phyloP scores from a whole-genome alignment of 2,797 vertebrate species.

The Margarornis squamiger region DNA sequence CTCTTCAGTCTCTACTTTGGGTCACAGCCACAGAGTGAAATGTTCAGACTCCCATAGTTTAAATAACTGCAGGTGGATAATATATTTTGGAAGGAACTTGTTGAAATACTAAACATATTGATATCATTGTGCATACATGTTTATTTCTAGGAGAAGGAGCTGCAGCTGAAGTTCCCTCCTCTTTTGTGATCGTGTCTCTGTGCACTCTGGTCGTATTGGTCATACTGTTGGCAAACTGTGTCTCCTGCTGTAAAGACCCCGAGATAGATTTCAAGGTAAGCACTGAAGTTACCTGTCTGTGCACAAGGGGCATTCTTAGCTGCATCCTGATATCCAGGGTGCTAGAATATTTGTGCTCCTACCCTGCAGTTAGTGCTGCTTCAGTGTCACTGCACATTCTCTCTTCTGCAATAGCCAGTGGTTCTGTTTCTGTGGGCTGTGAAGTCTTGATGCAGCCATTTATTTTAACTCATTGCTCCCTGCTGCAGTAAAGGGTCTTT shows the following conservation, averaged over 20 bases:
- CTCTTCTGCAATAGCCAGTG: background rate
- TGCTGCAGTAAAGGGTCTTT: background rate
- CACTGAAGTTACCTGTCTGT: background rate
- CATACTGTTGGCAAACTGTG: constrained; percentile 87
- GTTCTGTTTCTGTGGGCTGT: background rate
- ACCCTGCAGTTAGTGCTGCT: background rate
- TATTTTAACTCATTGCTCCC: background rate
- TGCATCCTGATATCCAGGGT: background rate
- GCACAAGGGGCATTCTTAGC: background rate
- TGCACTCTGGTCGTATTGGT: constrained; percentile 82
- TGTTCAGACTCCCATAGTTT: background rate
- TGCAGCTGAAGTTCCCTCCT: constrained; percentile 69
- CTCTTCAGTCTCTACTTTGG: background rate
- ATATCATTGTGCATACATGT: background rate
- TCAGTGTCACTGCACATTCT: background rate
- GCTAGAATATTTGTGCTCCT: background rate
- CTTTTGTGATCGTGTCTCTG: constrained; percentile 82
- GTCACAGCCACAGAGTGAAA: background rate
- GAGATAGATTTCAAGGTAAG: constrained; percentile 98
- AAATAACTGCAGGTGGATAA: background rate
- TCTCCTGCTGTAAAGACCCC: constrained; percentile 94
- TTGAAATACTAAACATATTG: background rate
- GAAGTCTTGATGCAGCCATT: background rate
- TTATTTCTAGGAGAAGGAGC: constrained; percentile 76
- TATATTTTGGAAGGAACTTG: background rate